phyloP scores from a whole-genome alignment of 1,140 invertebrate genomes.

The Pectinophora gossypiella region DNA sequence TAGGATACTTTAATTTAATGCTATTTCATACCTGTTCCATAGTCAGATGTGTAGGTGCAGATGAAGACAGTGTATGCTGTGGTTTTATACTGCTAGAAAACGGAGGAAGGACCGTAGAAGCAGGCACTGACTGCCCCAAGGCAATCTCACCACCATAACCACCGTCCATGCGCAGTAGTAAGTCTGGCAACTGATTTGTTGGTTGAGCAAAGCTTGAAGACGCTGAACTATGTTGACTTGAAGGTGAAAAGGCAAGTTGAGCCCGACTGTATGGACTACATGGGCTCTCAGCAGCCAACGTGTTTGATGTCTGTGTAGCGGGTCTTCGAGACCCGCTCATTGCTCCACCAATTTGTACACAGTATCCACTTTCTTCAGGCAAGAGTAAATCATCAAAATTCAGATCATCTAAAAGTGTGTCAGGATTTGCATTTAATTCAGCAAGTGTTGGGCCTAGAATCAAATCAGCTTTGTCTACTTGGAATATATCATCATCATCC shows the following conservation, averaged over 20 bases:
- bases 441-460: constrained; percentile 90
- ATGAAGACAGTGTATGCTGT: constrained; percentile 83
- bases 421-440: constrained; percentile 90
- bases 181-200: constrained; percentile 78
- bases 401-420: constrained; percentile 86
- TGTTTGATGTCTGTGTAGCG: constrained; percentile 56
- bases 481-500: constrained; percentile 93
- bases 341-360: constrained; percentile 65
- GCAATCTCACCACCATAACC: constrained; percentile 69
- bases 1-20: no score
- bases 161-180: constrained; percentile 79
- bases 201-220: constrained; percentile 76
- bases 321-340: constrained; percentile 62
- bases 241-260: constrained; percentile 75
- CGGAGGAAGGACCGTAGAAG: constrained; percentile 64
- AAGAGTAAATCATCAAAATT: constrained; percentile 90
- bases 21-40: constrained; percentile 76
- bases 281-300: constrained; percentile 63
- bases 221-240: constrained; percentile 75
- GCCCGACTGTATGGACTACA: constrained; percentile 62
- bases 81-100: constrained; percentile 62
- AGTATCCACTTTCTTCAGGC: constrained; percentile 79
- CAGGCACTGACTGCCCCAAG: constrained; percentile 78
- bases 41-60: constrained; percentile 88
- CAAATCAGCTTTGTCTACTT: constrained; percentile 91